Conservation (phyloP, 2,888 invertebrate genomes). For the Punctoribates punctum region DNA sequence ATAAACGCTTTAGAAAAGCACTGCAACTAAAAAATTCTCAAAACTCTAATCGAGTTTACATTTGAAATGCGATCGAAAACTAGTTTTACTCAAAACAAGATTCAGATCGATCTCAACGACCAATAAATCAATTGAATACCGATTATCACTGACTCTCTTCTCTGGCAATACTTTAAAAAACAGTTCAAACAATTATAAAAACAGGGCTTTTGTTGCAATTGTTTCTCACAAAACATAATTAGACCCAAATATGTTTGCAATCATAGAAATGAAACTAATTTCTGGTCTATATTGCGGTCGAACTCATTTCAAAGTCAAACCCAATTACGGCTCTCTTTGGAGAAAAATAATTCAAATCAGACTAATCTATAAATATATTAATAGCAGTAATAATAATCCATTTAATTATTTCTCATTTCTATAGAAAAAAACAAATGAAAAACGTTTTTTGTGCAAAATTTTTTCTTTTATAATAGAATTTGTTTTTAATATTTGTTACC, state of each 20-base stretch:
- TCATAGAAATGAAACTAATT: too few relatives aligned
- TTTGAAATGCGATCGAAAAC: background rate
- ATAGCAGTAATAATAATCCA: background rate
- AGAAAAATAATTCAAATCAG: too few relatives aligned
- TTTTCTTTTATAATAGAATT: background rate
- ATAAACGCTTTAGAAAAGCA: background rate
- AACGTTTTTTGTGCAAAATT: background rate
- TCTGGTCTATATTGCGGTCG: too few relatives aligned
- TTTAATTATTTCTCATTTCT: background rate
- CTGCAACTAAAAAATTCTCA: constrained; percentile 11
- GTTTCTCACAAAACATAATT: too few relatives aligned
- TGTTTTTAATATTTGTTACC: background rate
- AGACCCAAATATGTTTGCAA: too few relatives aligned
- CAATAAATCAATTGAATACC: constrained; percentile 7
- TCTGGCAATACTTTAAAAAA: too few relatives aligned
- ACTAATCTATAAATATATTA: too few relatives aligned
- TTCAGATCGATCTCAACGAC: background rate
- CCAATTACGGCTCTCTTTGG: too few relatives aligned
- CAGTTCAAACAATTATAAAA: too few relatives aligned
- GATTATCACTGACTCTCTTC: background rate
- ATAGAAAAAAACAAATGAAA: background rate
- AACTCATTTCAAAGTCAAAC: too few relatives aligned
- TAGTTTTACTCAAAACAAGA: background rate
- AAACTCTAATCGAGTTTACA: constrained; percentile 10
- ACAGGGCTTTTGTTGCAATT: too few relatives aligned